Conservation (phyloP, 1,140 invertebrate genomes). For the Pectinophora gossypiella region DNA sequence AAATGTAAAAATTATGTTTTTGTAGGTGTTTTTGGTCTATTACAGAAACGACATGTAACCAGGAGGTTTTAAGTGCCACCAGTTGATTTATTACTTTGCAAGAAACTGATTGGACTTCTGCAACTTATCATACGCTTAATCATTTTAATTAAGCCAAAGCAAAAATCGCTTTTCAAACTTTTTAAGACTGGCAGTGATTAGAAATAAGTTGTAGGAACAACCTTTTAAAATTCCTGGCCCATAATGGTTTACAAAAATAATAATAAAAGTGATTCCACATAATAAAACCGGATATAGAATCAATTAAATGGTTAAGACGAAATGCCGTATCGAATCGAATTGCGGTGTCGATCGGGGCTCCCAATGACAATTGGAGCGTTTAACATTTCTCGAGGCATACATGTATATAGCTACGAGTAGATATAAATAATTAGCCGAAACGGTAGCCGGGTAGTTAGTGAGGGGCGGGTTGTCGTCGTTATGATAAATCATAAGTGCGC, state of each 20-base stretch:
- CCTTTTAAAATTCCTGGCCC: neutral
- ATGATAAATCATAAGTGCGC: constrained; percentile 73
- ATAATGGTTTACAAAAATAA: neutral
- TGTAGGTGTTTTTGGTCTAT: no score
- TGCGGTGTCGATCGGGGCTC: constrained; percentile 23
- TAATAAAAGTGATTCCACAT: neutral
- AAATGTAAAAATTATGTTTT: no score
- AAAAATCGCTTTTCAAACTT: no score
- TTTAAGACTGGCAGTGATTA: no score
- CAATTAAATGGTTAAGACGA: constrained; percentile 27
- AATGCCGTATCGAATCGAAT: constrained; percentile 34
- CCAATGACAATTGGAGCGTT: constrained; percentile 41
- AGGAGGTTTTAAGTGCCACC: no score
- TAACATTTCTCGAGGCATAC: constrained; percentile 45
- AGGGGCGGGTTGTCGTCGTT: constrained; percentile 64
- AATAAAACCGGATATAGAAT: constrained; percentile 3
- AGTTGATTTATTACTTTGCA: no score
- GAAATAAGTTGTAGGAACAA: no score
- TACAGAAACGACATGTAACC: no score
- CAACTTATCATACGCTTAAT: no score
- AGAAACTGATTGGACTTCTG: no score
- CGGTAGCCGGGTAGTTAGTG: constrained; percentile 64
- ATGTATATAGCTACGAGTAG: constrained; percentile 31
- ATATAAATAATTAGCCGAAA: constrained; percentile 59
- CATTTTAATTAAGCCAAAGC: no score